Conservation (phyloP, 2,113 vertebrate genomes). For the Scophthalmus maximus region DNA sequence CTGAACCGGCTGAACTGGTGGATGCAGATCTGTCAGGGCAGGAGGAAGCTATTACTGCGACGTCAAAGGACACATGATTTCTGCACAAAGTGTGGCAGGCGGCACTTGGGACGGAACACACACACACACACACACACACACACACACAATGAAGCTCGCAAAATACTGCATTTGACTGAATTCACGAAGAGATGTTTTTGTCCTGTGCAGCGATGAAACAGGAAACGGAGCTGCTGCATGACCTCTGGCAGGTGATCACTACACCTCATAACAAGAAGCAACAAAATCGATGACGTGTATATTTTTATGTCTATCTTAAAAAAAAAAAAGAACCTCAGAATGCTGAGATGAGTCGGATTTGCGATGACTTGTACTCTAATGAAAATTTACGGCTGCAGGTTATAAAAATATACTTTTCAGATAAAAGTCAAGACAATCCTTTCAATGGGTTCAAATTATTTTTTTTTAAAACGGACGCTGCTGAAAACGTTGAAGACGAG, state of each 20-base stretch:
- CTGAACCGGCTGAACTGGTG: constrained; percentile 21
- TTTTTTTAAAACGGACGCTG: too few species aligned
- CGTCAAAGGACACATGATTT: not conserved
- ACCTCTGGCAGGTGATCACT: too few species aligned
- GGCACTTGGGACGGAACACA: too few species aligned
- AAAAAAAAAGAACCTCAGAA: not conserved
- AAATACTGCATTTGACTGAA: too few species aligned
- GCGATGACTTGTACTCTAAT: not conserved
- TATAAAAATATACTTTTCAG: not conserved
- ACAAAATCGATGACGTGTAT: too few species aligned
- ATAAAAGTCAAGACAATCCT: not conserved
- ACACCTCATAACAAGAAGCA: too few species aligned
- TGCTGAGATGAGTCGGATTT: not conserved
- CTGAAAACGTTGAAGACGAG: too few species aligned
- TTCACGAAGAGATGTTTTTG: not conserved
- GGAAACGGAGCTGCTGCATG: not conserved
- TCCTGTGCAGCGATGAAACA: not conserved
- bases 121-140: constrained; percentile 2
- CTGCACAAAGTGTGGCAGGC: constrained; percentile 5
- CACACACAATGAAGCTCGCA: too few species aligned
- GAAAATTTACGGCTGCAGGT: not conserved
- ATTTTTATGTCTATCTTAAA: not conserved
- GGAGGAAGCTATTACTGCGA: constrained; percentile 6
- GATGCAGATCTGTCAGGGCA: constrained; percentile 43
- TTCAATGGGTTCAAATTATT: too few species aligned